Percentiles rank a stretch among this genome's conserved stretches.
phyloP scores from a whole-genome alignment of 2,888 invertebrate genomes.

The Allacma fusca region DNA sequence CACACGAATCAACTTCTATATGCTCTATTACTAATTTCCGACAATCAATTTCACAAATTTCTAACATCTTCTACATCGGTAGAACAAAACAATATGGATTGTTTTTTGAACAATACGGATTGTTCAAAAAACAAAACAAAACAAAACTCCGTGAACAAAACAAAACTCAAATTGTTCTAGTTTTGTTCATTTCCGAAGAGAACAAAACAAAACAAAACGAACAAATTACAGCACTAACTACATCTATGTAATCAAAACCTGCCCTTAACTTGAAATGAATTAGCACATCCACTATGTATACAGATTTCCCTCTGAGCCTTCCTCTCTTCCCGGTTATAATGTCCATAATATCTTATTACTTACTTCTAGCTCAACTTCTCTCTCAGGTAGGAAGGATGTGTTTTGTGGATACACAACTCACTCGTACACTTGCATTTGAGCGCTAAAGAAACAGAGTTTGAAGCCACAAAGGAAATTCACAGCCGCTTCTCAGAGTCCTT shows the following conservation, averaged over 20 bases:
- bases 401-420: not conserved
- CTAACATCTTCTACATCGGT: no score
- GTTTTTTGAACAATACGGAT: no score
- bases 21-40: no score
- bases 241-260: constrained; percentile 50
- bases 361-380: not conserved
- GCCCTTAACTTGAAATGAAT: constrained; percentile 46
- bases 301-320: constrained; percentile 31
- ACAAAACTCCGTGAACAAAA: no score
- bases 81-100: no score
- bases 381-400: not conserved
- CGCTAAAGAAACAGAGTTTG: not conserved
- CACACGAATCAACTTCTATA: no score
- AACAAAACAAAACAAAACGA: no score
- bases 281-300: constrained; percentile 40
- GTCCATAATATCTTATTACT: constrained; percentile 16
- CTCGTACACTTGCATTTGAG: not conserved
- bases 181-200: no score
- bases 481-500: constrained; percentile 28
- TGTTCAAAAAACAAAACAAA: no score
- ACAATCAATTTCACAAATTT: no score
- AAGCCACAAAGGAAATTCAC: constrained; percentile 38
- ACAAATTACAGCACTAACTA: no score
- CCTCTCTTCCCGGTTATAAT: constrained; percentile 3
- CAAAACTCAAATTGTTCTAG: no score